Evolutionary conservation across 2,888 invertebrate genomes (phyloP), one percentile per base, ranked within the genome.

Genomic region (Trichopria drosophilae): DNA sequence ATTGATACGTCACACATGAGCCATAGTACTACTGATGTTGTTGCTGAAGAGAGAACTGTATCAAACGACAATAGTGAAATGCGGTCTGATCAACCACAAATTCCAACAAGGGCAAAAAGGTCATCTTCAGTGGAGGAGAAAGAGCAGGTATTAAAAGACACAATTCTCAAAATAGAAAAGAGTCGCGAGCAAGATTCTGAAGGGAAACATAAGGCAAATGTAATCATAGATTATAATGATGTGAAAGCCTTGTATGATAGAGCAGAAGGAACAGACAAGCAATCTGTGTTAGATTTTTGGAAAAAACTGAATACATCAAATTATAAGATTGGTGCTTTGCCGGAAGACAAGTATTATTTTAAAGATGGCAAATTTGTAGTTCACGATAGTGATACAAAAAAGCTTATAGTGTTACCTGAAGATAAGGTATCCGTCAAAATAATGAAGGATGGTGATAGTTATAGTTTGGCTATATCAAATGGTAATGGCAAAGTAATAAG

Each of bases 351-450:
- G 23, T 42, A 42, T 23, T 42, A 42, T 31, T 42, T 42, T 42
- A 23, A 42, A 42, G 23, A 42, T 22, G 42, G 42, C 42, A 31
- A 42, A 42, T 42, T 42, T 32, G 42, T 42, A 42, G 32, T 42
- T 23, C 42, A 42, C 42, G 42, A 42, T 42, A 42, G 42, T 31
- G 32, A 23, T 23, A 42, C 42, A 42, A 42, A 42, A 23, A 42
- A 42, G n/a, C 42, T 42, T 42, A 42, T 42, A 42, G 42, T 42
- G 42, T 42, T 42, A 42, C 42, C 42, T 42, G 42, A 42, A 42
- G 42, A 42, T 42, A 42, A 42, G 42, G 42, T 42, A 13, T 42
- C 42, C 42, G 32, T 42, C 42, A 42, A 42, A 32, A 42, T 42
- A 42, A 42, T 42, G 42, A 42, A 42, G 42, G 42, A 42, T 42